These are phyloP conservation scores for Cephus pulcher DNA, from an alignment of 2,888 invertebrate species.

Conservation along the genomic window DNA sequence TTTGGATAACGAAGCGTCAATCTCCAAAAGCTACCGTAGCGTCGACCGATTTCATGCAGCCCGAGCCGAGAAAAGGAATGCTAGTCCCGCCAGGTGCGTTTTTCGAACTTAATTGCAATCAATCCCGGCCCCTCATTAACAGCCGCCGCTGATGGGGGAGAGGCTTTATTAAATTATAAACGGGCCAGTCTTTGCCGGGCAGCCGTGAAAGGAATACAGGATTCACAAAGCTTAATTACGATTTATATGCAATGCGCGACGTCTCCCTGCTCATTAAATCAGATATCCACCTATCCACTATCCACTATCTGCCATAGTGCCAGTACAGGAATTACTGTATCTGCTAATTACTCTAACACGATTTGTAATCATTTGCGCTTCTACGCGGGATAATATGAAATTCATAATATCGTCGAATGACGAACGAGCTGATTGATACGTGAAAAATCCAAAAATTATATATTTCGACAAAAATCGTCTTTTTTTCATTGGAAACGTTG, in stretches of 20 bases:
- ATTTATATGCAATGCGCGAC: background rate
- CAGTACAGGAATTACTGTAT: background rate
- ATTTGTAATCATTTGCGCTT: background rate
- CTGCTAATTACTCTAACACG: background rate
- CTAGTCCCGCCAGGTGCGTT: conserved; percentile 15
- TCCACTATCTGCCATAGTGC: background rate
- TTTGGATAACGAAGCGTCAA: conserved; percentile 16
- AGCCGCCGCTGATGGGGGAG: conserved; percentile 10
- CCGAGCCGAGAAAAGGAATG: background rate
- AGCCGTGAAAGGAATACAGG: background rate
- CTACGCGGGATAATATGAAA: background rate
- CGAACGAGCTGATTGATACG: no score
- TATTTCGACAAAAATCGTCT: no score
- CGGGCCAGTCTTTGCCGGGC: conserved; percentile 12
- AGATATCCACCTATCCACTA: background rate
- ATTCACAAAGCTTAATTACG: background rate
- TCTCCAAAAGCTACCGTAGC: background rate
- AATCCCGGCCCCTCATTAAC: conserved; percentile 46
- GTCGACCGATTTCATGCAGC: background rate
- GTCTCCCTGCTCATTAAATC: background rate
- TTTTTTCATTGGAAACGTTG: no score
- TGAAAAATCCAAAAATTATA: no score
- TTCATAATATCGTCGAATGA: background rate
- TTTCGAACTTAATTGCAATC: conserved; percentile 49
- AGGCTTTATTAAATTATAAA: conserved; percentile 19